These are phyloP conservation scores for Molossus molossus DNA, from an alignment of 2,797 vertebrate genomes.

Conservation along the genomic window DNA sequence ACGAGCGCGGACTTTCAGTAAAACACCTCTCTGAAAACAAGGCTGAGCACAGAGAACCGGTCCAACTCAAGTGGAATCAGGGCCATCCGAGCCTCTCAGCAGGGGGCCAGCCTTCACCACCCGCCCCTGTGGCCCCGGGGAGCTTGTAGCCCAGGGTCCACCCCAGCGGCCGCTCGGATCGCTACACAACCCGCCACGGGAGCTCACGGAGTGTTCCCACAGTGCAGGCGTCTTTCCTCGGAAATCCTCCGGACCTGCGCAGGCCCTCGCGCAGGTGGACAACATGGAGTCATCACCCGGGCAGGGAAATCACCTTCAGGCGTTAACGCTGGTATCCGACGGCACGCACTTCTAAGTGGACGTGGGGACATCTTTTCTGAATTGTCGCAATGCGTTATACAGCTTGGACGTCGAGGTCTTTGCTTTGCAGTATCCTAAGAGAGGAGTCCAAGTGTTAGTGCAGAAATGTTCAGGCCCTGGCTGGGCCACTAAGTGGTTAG, in stretches of 20 bases:
- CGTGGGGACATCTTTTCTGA: not conserved
- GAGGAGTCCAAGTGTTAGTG: not conserved
- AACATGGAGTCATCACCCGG: not conserved
- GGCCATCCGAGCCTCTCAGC: not conserved
- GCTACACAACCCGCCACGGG: fast-evolving
- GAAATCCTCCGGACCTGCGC: not conserved
- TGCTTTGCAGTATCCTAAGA: fast-evolving
- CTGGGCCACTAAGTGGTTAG: too few relatives aligned
- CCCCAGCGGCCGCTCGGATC: fast-evolving
- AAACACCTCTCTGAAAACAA: not conserved
- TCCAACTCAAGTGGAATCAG: not conserved
- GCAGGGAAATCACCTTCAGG: not conserved
- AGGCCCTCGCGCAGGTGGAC: not conserved
- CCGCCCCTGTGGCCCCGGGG: too few relatives aligned
- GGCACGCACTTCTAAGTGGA: not conserved
- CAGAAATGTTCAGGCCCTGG: not conserved
- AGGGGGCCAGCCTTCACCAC: not conserved
- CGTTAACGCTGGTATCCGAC: not conserved
- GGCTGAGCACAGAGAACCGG: not conserved
- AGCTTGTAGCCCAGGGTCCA: fast-evolving
- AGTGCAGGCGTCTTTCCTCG: not conserved
- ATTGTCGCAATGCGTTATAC: not conserved
- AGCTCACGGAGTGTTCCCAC: not conserved
- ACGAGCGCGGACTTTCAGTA: not conserved
- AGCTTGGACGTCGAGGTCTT: not conserved